Percentiles rank a stretch among this genome's conserved stretches.
Evolutionary conservation across 2,797 vertebrate species (phyloP).

Genomic region (Furcifer pardalis): DNA sequence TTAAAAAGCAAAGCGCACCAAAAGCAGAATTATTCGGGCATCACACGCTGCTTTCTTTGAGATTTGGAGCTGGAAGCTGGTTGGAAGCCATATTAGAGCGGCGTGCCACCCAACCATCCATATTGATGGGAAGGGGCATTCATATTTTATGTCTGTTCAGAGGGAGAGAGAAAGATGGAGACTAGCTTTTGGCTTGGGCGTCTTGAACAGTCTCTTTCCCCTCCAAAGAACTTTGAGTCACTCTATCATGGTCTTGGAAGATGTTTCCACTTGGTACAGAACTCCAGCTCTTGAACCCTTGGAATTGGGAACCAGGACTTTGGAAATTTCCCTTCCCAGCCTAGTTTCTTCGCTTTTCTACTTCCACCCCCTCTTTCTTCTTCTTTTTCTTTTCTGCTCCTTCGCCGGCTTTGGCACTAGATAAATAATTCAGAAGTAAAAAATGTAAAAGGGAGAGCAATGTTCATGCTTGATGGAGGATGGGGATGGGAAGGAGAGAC

Average conservation of each 20-base stretch:
- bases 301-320: rapidly evolving
- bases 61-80: conserved; percentile 48
- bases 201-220: neutral
- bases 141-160: conserved; percentile 50
- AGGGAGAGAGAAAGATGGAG: conserved; percentile 19
- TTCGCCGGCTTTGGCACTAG: conserved; percentile 5
- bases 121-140: conserved; percentile 64
- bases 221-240: too few species aligned
- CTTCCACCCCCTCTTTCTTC: neutral
- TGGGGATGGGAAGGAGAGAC: conserved; percentile 4
- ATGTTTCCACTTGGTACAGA: neutral
- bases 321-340: neutral
- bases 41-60: conserved; percentile 48
- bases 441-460: conserved; percentile 15
- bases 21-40: conserved; percentile 27
- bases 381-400: neutral
- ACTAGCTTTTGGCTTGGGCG: conserved; percentile 44
- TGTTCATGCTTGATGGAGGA: conserved; percentile 28
- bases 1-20: conserved; percentile 38
- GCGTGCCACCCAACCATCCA: conserved; percentile 61
- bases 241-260: neutral
- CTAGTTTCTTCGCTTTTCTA: neutral
- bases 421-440: conserved; percentile 34
- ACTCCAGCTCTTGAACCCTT: neutral
- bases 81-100: conserved; percentile 61